Evolutionary conservation across 2,888 invertebrate species (phyloP).

Genomic region (Sturmia bella): DNA sequence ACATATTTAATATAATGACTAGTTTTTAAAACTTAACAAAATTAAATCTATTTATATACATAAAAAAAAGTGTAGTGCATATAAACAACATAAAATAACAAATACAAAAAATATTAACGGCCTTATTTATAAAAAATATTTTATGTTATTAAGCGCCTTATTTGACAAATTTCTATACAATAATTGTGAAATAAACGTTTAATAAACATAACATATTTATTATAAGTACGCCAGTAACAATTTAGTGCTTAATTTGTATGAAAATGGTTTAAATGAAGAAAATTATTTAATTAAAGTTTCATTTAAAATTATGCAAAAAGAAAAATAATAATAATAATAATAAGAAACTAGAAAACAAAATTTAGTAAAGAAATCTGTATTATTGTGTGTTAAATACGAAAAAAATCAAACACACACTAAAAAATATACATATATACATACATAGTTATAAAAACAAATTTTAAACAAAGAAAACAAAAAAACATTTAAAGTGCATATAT

Average conservation of each 20-base stretch:
- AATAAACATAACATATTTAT: too few species aligned
- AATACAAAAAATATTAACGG: constrained; percentile 12
- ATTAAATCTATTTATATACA: constrained; percentile 52
- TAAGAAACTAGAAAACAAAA: constrained; percentile 15
- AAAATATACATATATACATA: constrained; percentile 23
- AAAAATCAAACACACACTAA: constrained; percentile 64
- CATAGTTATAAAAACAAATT: constrained; percentile 26
- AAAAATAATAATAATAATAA: constrained; percentile 10
- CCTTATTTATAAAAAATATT: too few species aligned
- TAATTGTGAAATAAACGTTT: too few species aligned
- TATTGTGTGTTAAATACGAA: constrained; percentile 67
- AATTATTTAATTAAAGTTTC: constrained; percentile 17
- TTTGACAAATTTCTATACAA: too few species aligned
- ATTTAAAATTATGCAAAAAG: background rate
- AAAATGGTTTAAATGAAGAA: constrained; percentile 31
- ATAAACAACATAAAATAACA: constrained; percentile 19
- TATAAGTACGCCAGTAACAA: too few species aligned
- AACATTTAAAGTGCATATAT: constrained; percentile 59
- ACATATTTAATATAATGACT: constrained; percentile 55
- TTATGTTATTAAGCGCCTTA: too few species aligned
- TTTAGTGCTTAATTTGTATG: constrained; percentile 59
- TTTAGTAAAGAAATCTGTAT: constrained; percentile 49
- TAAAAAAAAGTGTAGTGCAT: constrained; percentile 14
- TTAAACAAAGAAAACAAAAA: constrained; percentile 21
- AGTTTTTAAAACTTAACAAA: constrained; percentile 63